These are phyloP conservation scores for Pedionomus torquatus DNA, from an alignment of 2,113 vertebrate genomes.

Conservation along the genomic window DNA sequence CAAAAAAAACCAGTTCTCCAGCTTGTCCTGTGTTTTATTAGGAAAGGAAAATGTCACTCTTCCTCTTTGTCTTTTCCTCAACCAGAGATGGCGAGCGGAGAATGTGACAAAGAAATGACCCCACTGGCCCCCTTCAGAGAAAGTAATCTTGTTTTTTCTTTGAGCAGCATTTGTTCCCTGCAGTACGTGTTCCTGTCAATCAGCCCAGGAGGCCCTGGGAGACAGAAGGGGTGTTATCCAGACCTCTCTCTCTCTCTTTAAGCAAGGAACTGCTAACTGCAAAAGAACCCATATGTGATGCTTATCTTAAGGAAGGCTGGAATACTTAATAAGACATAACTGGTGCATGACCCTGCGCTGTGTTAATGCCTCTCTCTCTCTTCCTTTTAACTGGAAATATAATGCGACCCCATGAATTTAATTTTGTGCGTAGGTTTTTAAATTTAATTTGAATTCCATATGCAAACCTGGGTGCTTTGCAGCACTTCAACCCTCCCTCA, in stretches of 20 bases:
- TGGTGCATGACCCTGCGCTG: slow-evolving; percentile 23
- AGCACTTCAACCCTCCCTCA: background rate
- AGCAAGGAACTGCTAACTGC: slow-evolving; percentile 47
- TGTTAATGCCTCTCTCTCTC: slow-evolving; percentile 4
- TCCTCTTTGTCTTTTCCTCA: slow-evolving; percentile 11
- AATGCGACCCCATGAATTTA: background rate
- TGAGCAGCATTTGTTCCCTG: slow-evolving; percentile 27
- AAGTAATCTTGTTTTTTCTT: background rate
- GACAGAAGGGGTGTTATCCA: slow-evolving; percentile 68
- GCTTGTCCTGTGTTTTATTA: background rate
- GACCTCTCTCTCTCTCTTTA: slow-evolving; percentile 19
- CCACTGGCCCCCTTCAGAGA: background rate
- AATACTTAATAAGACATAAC: slow-evolving; percentile 63
- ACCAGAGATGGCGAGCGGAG: slow-evolving; percentile 24
- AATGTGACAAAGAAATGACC: slow-evolving; percentile 10
- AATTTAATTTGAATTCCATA: slow-evolving; percentile 16
- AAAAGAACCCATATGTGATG: slow-evolving; percentile 60
- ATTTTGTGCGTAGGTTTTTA: background rate
- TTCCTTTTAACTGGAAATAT: slow-evolving; percentile 25
- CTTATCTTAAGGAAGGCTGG: slow-evolving; percentile 53
- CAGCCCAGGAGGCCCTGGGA: slow-evolving; percentile 34
- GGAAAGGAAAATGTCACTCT: slow-evolving; percentile 6
- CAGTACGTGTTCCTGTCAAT: slow-evolving; percentile 43
- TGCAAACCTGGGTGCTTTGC: background rate
- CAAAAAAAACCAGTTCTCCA: background rate